These are phyloP conservation scores for Malurus cyaneus DNA, from an alignment of 2,113 vertebrate genomes.

Conservation along the genomic window DNA sequence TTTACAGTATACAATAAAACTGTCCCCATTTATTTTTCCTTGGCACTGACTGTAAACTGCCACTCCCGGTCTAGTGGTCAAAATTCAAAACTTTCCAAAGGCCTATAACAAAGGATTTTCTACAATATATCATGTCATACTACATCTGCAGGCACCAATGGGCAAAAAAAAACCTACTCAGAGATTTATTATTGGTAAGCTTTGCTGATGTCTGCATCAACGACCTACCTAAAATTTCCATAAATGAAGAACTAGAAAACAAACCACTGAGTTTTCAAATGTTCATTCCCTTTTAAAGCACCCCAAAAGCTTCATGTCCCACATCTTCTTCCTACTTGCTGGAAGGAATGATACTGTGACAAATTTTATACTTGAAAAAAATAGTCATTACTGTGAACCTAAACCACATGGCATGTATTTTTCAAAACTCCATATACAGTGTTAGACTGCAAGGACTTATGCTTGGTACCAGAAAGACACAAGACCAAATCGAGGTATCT, in stretches of 20 bases:
- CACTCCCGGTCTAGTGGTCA: not conserved
- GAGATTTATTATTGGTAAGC: not conserved
- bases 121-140: not conserved
- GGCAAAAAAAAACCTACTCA: not conserved
- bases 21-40: not conserved
- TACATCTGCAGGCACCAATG: not conserved
- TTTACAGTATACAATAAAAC: not conserved
- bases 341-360: not conserved
- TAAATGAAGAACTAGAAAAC: not conserved
- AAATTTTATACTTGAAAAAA: not conserved
- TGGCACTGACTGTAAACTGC: not conserved
- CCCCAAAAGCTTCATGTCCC: not conserved
- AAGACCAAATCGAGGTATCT: not conserved
- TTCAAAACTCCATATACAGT: not conserved
- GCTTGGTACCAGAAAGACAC: not conserved
- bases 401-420: not conserved
- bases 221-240: not conserved
- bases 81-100: not conserved
- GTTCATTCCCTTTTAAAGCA: not conserved
- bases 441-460: not conserved
- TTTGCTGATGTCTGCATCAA: not conserved
- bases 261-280: not conserved
- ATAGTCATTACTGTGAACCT: not conserved
- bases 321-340: not conserved
- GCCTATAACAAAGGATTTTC: not conserved